These are phyloP conservation scores for Bombus superbus DNA, from an alignment of 1,140 invertebrate genomes.

Conservation along the genomic window DNA sequence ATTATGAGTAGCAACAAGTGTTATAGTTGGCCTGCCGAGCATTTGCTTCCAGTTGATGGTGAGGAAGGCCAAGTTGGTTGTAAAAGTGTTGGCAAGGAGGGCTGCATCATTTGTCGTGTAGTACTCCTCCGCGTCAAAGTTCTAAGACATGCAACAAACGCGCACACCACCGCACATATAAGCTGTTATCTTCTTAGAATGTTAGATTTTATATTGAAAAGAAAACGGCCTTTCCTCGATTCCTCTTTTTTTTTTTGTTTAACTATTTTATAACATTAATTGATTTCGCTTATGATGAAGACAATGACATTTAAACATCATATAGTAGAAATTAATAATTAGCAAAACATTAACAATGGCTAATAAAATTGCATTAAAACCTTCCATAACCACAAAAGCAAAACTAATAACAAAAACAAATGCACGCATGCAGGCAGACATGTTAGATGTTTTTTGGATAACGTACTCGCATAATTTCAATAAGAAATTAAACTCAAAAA, in stretches of 20 bases:
- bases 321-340: background rate
- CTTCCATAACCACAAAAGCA: slow-evolving; percentile 46
- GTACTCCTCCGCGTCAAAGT: slow-evolving; percentile 96
- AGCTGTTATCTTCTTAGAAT: slow-evolving; percentile 49
- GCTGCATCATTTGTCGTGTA: slow-evolving; percentile 96
- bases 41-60: slow-evolving; percentile 96
- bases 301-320: slow-evolving; percentile 5
- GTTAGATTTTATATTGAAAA: slow-evolving; percentile 30
- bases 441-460: slow-evolving; percentile 55
- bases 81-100: slow-evolving; percentile 93
- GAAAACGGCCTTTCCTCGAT: slow-evolving; percentile 26
- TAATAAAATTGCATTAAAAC: slow-evolving; percentile 28
- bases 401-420: slow-evolving; percentile 55
- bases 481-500: slow-evolving; percentile 17
- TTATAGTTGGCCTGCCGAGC: slow-evolving; percentile 94
- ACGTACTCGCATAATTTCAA: slow-evolving; percentile 32
- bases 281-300: slow-evolving; percentile 38
- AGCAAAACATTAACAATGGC: slow-evolving; percentile 6
- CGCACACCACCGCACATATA: slow-evolving; percentile 76
- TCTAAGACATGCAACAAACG: slow-evolving; percentile 86
- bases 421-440: slow-evolving; percentile 65
- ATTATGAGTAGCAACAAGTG: slow-evolving; percentile 90
- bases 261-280: slow-evolving; percentile 36
- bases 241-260: slow-evolving; percentile 27
- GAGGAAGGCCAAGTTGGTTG: slow-evolving; percentile 94